These are phyloP conservation scores for Oopsacas minuta DNA, from an alignment of 37 sponge, comb jelly and placozoan genomes.

Conservation along the genomic window DNA sequence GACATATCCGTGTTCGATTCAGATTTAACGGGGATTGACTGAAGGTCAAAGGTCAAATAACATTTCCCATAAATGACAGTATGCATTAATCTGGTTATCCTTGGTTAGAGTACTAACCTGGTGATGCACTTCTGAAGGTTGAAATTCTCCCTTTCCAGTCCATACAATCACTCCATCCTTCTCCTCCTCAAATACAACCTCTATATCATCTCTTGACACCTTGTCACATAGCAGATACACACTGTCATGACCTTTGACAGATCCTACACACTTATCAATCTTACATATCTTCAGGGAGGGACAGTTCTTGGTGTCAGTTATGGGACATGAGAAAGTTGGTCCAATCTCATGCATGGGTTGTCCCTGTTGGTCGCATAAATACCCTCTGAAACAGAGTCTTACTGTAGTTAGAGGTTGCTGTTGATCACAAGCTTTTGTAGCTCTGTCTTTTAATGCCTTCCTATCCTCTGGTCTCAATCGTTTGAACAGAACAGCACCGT, in stretches of 20 bases:
- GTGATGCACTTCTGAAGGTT: slow-evolving; percentile 13
- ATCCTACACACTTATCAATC: slow-evolving; percentile 9
- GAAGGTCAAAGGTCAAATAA: no score
- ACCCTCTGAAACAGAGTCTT: not conserved
- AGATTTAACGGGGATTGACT: no score
- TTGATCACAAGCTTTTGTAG: not conserved
- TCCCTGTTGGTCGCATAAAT: not conserved
- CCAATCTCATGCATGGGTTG: not conserved
- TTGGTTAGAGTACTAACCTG: no score
- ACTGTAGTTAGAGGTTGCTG: not conserved
- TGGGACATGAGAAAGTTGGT: not conserved
- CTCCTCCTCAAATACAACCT: slow-evolving; percentile 12
- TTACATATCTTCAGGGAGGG: slow-evolving; percentile 7
- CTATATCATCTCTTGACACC: not conserved
- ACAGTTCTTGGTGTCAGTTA: slow-evolving; percentile 12
- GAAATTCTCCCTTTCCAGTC: not conserved
- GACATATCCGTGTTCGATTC: no score
- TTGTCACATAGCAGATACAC: slow-evolving; percentile 1
- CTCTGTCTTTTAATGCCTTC: not conserved
- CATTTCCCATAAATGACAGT: no score
- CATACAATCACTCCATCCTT: not conserved
- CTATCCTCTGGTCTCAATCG: not conserved
- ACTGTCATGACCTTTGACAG: not conserved
- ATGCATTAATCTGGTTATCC: no score
- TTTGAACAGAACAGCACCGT: not conserved